Evolutionary conservation across 2,797 vertebrate genomes (phyloP), one percentile per base, ranked within the genome.

Genomic region (Decapterus maruadsi): DNA sequence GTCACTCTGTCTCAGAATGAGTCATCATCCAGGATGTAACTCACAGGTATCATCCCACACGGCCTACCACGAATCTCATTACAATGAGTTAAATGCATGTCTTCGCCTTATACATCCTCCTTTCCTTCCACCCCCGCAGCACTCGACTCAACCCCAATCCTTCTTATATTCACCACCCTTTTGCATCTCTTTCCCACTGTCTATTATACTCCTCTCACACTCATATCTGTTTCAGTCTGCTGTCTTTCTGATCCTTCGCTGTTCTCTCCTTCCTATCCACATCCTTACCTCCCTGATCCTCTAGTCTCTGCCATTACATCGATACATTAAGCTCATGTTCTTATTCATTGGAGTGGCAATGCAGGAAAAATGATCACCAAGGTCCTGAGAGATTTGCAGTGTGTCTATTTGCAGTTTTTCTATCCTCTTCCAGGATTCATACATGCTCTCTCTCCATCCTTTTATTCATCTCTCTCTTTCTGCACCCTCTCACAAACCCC

Each of bases 21-120:
- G 63, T 89, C 89, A 90, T 82, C 60, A 22, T 45, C 51, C 53
- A 69, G 51, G 56, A 68, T 55, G 65, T n/a, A 71, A 61, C 60
- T 51, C 60, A 13, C 34, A 65, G 75, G 81, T 64, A 42, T 78
- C 51, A 73, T 83, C 72, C 72, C 40, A 71, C 71, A 57, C 51
- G 14, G 62, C 64, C 72, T 75, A 60, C 67, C 36, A 58, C 60
- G 64, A 80, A 78, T 80, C 77, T 84, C 73, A 86, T 85, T 78
- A 84, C 72, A 75, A 55, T 75, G 72, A 83, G 46, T 83, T 77
- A 74, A 89, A 87, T 34, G 74, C 71, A 75, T 61, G 84, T 77
- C 61, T 82, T 67, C 36, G 14, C 75, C 51, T 64, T 34, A 38
- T 50, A 56, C 50, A 26, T 55, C 69, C 65, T 72, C 55, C 67